Conservation (phyloP, 2,797 vertebrate genomes). For the Syngnathus acus region DNA sequence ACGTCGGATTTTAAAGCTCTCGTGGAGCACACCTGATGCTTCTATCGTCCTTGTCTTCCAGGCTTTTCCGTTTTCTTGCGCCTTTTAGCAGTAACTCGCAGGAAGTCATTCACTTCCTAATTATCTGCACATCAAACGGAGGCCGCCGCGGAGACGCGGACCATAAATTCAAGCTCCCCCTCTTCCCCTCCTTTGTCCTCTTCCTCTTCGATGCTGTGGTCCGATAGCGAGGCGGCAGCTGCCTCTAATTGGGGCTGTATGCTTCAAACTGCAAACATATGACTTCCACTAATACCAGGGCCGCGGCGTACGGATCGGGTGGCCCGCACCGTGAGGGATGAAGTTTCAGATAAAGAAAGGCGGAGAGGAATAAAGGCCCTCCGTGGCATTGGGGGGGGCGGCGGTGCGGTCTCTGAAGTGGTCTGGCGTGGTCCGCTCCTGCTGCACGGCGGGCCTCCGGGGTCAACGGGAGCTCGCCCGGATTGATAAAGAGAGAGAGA, state of each 20-base stretch:
- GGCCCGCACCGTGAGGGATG: conserved; percentile 37
- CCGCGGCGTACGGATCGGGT: conserved; percentile 46
- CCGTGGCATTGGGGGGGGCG: conserved; percentile 33
- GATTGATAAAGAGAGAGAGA: conserved; percentile 47
- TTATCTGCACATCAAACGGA: conserved; percentile 85
- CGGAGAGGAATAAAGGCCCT: conserved; percentile 29
- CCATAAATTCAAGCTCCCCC: conserved; percentile 76
- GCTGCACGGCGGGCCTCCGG: conserved; percentile 35
- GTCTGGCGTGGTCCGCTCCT: conserved; percentile 39
- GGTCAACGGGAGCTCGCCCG: conserved; percentile 57
- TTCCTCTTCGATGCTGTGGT: conserved; percentile 40
- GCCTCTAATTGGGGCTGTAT: conserved; percentile 80
- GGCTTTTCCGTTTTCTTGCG: conserved; percentile 46
- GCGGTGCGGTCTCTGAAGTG: conserved; percentile 58
- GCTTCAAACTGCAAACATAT: conserved; percentile 79
- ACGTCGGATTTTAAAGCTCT: conserved; percentile 5
- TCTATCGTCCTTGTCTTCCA: conserved; percentile 25
- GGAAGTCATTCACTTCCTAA: conserved; percentile 89
- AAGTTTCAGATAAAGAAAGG: conserved; percentile 46
- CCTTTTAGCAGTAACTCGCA: conserved; percentile 77
- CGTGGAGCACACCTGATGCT: conserved; percentile 36
- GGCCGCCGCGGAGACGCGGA: conserved; percentile 72
- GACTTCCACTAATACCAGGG: conserved; percentile 57
- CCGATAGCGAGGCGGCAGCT: conserved; percentile 83
- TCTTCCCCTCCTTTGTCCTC: conserved; percentile 22